Conservation (phyloP, 2,113 vertebrate genomes). For the Taurulus bubalis region DNA sequence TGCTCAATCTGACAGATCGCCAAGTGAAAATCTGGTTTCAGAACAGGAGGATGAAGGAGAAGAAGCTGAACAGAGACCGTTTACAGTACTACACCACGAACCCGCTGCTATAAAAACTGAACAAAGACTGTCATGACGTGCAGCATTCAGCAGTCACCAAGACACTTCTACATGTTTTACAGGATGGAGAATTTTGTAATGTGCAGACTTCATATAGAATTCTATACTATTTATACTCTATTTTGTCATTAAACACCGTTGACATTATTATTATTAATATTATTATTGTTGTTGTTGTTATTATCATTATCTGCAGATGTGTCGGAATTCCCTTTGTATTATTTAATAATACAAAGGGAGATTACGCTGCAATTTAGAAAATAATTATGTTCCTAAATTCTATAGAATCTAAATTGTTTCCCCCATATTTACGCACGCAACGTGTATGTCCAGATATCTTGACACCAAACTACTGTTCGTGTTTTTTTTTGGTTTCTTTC, state of each 20-base stretch:
- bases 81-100: constrained; percentile 98
- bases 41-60: constrained; percentile 99
- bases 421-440: constrained; percentile 9
- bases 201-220: constrained; percentile 54
- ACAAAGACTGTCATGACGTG: constrained; percentile 59
- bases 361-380: constrained; percentile 6
- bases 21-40: constrained; percentile 99
- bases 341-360: constrained; percentile 28
- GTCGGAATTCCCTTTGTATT: constrained; percentile 12
- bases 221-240: constrained; percentile 49
- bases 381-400: not conserved
- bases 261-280: constrained; percentile 66
- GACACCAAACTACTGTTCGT: constrained; percentile 13
- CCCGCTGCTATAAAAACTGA: constrained; percentile 90
- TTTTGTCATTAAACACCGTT: constrained; percentile 52
- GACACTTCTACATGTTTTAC: constrained; percentile 22
- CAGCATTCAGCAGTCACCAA: not conserved
- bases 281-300: not conserved
- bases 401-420: constrained; percentile 1
- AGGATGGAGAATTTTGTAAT: constrained; percentile 39
- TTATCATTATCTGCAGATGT: constrained; percentile 10
- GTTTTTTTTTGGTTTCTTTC: not conserved
- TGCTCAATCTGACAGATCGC: constrained; percentile 98
- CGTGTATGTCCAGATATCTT: constrained; percentile 2
- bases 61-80: constrained; percentile 99